Conservation (phyloP, 2,888 invertebrate genomes). For the Campoplex nolae region DNA sequence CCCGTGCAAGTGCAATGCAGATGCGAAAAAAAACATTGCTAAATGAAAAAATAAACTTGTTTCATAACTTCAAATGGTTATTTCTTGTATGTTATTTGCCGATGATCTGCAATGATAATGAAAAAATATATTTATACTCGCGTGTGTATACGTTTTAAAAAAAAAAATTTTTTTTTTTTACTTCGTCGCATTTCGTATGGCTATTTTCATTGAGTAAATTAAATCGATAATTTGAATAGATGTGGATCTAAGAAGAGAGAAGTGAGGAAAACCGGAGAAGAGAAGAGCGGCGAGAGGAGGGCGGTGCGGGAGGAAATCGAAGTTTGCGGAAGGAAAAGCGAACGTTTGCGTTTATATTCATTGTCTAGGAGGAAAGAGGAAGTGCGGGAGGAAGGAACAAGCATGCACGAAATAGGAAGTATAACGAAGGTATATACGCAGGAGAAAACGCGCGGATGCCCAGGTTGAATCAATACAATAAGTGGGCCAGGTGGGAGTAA, state of each 20-base stretch:
- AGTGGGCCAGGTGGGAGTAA: conserved; percentile 81
- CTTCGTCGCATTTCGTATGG: background rate
- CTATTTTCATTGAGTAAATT: background rate
- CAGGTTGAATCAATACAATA: conserved; percentile 84
- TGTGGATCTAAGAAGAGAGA: background rate
- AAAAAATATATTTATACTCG: too few species aligned
- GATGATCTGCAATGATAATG: too few species aligned
- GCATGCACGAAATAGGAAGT: conserved; percentile 65
- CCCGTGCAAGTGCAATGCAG: too few species aligned
- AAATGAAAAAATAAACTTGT: too few species aligned
- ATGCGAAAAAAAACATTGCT: too few species aligned
- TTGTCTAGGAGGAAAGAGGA: conserved; percentile 26
- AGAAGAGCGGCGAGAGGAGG: background rate
- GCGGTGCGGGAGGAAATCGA: background rate
- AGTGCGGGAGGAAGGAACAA: conserved; percentile 59
- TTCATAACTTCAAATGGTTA: too few species aligned
- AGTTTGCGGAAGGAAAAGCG: conserved; percentile 1
- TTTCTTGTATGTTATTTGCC: too few species aligned
- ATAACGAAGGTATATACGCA: conserved; percentile 49
- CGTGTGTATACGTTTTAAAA: too few species aligned
- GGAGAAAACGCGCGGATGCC: conserved; percentile 65
- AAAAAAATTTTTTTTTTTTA: too few species aligned
- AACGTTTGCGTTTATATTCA: background rate
- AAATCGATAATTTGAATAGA: background rate
- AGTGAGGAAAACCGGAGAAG: background rate